Conservation (phyloP, 2,888 invertebrate genomes). For the Trachelus iudaicus region DNA sequence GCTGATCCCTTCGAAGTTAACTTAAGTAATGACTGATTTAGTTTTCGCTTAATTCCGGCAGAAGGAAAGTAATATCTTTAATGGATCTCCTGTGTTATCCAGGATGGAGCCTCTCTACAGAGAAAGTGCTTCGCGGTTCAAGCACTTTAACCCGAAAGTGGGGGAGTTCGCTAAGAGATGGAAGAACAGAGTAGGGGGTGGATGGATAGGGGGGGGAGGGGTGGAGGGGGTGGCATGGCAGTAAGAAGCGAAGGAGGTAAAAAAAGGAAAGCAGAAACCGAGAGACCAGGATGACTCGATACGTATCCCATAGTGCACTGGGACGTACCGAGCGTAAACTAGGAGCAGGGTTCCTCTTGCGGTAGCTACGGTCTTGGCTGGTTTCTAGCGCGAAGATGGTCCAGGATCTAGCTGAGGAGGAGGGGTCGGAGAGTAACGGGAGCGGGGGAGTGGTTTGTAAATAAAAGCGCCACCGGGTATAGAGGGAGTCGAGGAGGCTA, state of each 20-base stretch:
- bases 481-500: neutral
- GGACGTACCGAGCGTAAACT: neutral
- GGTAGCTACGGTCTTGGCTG: neutral
- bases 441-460: slow-evolving; percentile 44
- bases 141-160: neutral
- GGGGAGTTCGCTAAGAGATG: neutral
- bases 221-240: neutral
- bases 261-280: neutral
- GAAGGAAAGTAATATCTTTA: slow-evolving; percentile 12
- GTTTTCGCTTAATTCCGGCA: slow-evolving; percentile 29
- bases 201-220: too few species aligned
- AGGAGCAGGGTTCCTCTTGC: neutral
- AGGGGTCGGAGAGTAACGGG: slow-evolving; percentile 31
- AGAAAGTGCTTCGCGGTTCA: slow-evolving; percentile 5
- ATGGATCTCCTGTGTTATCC: slow-evolving; percentile 12
- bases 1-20: slow-evolving; percentile 16
- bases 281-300: neutral
- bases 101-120: neutral
- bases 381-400: neutral
- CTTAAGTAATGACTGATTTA: slow-evolving; percentile 30
- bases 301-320: neutral
- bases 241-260: neutral
- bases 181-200: neutral
- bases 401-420: neutral
- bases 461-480: slow-evolving; percentile 29